These are phyloP conservation scores for Strix uralensis DNA, from an alignment of 2,113 vertebrate species.

Conservation along the genomic window DNA sequence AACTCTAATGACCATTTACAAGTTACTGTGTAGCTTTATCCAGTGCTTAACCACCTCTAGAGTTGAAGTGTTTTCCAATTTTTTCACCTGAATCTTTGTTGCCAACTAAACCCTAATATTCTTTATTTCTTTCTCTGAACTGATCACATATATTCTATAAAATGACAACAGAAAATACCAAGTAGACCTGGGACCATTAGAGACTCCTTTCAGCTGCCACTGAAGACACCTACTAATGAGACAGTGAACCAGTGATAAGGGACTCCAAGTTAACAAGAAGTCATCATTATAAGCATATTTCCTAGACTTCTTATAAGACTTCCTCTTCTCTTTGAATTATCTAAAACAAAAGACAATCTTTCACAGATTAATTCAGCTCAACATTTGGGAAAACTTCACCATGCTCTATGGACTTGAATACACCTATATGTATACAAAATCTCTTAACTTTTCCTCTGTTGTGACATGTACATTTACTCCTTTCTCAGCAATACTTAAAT, in stretches of 20 bases:
- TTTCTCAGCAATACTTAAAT: neutral
- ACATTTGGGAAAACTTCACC: neutral
- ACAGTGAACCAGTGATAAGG: neutral
- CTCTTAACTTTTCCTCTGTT: neutral
- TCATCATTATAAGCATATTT: fast-evolving
- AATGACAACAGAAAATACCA: neutral
- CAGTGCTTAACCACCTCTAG: neutral
- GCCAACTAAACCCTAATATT: neutral
- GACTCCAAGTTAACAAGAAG: neutral
- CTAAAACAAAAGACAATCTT: neutral
- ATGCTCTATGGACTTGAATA: neutral
- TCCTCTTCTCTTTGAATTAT: neutral
- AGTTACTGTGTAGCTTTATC: neutral
- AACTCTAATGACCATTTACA: neutral
- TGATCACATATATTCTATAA: neutral
- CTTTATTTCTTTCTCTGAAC: neutral
- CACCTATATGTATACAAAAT: neutral
- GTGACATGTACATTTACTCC: too few relatives aligned
- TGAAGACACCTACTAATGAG: fast-evolving
- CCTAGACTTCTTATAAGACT: neutral
- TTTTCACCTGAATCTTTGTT: neutral
- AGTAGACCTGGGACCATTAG: neutral
- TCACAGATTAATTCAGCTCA: neutral
- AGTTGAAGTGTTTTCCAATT: neutral
- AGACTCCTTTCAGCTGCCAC: neutral